Percentiles rank a stretch among this genome's conserved stretches.
phyloP scores from a whole-genome alignment of 2,888 invertebrate species.

The Gastrophysa polygoni region DNA sequence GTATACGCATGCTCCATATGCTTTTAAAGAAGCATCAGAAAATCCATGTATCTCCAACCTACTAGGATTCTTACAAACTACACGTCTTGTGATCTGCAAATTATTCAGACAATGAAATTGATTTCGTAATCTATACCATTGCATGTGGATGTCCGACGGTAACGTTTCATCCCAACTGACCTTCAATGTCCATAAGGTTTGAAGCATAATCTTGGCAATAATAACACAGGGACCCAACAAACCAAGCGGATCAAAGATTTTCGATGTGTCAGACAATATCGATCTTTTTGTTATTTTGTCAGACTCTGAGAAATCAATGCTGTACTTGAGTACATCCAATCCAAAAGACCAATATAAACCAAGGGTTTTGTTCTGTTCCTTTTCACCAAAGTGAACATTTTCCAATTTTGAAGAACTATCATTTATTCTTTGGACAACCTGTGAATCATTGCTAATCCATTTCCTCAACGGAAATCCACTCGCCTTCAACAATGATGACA shows the following conservation, averaged over 20 bases:
- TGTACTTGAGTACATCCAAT: constrained; percentile 2
- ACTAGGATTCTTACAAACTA: constrained; percentile 5
- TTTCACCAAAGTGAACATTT: not conserved
- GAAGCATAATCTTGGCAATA: constrained; percentile 5
- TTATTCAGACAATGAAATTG: constrained; percentile 15
- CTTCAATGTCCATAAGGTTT: constrained; percentile 19
- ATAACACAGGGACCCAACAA: constrained; percentile 23
- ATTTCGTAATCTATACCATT: constrained; percentile 14
- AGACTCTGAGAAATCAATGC: not conserved
- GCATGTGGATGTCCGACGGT: constrained; percentile 8
- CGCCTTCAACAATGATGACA: not conserved
- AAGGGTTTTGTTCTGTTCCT: not conserved
- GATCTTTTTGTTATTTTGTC: constrained; percentile 16
- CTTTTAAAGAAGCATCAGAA: constrained; percentile 21
- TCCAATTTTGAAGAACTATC: not conserved
- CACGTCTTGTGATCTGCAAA: constrained; percentile 15
- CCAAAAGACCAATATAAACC: not conserved
- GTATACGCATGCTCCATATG: constrained; percentile 33
- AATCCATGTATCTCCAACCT: constrained; percentile 22
- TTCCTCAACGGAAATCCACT: not conserved
- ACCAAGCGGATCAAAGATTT: constrained; percentile 23
- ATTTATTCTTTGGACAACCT: not conserved
- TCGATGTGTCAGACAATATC: constrained; percentile 17
- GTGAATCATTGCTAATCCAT: not conserved
- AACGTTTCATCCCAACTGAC: constrained; percentile 13